These are phyloP conservation scores for Sarcoramphus papa DNA, from an alignment of 2,797 vertebrate genomes.

Conservation along the genomic window DNA sequence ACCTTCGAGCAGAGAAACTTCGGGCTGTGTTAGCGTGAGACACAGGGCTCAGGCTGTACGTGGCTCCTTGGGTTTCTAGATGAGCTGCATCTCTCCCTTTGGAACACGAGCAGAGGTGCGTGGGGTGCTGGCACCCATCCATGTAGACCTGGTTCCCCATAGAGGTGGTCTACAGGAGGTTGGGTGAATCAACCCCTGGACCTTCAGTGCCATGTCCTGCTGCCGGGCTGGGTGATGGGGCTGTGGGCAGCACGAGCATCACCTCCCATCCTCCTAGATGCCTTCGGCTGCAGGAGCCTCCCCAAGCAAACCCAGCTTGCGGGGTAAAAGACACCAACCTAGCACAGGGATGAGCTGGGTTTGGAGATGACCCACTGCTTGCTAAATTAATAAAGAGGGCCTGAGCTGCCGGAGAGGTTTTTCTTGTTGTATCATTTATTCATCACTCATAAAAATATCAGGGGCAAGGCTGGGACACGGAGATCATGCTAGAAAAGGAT, in stretches of 20 bases:
- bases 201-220: background rate
- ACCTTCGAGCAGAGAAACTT: background rate
- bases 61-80: background rate
- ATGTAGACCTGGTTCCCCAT: fast-evolving
- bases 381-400: background rate
- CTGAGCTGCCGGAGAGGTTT: background rate
- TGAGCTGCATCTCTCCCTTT: background rate
- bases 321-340: background rate
- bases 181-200: background rate
- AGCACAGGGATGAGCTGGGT: background rate
- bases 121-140: background rate
- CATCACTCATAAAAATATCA: background rate
- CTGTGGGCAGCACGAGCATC: background rate
- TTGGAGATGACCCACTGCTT: background rate
- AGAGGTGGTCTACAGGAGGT: background rate
- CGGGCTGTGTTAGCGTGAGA: background rate
- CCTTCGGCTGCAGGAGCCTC: background rate
- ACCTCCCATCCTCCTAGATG: background rate
- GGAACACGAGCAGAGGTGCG: background rate
- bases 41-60: fast-evolving
- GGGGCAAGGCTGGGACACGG: background rate
- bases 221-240: fast-evolving
- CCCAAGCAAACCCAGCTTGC: background rate
- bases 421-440: conserved; percentile 32
- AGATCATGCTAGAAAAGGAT: background rate